These are phyloP conservation scores for Synanceia verrucosa DNA, from an alignment of 2,797 vertebrate species.

Conservation along the genomic window DNA sequence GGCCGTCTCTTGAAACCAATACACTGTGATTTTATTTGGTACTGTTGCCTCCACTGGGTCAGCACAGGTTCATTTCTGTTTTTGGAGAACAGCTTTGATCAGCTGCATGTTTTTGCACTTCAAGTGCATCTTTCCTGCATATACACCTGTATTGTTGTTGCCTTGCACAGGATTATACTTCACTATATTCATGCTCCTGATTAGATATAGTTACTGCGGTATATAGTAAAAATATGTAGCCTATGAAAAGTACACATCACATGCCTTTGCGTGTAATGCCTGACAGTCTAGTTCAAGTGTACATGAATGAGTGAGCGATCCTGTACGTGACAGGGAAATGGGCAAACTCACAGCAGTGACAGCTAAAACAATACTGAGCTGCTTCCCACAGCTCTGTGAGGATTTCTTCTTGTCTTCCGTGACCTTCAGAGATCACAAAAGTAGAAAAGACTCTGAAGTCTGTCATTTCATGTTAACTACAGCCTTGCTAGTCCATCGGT, in stretches of 20 bases:
- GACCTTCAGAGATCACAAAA: slow-evolving; percentile 2
- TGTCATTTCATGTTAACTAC: not conserved
- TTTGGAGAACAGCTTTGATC: slow-evolving; percentile 31
- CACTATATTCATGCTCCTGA: not conserved
- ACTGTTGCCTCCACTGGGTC: slow-evolving; percentile 24
- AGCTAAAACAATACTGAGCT: not conserved
- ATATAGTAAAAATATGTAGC: not conserved
- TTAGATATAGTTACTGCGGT: not conserved
- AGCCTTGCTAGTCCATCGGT: not conserved
- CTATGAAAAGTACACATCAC: not conserved
- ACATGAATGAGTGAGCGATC: not conserved
- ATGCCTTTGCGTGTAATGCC: not conserved
- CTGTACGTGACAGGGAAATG: not conserved
- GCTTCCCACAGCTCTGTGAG: not conserved
- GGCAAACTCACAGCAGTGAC: not conserved
- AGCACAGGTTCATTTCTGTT: slow-evolving; percentile 13
- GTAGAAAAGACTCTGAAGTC: not conserved
- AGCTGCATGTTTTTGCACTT: slow-evolving; percentile 8
- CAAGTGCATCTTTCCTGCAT: not conserved
- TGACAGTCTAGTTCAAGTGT: not conserved
- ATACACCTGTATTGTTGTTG: not conserved
- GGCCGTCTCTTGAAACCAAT: slow-evolving; percentile 18
- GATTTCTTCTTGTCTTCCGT: not conserved
- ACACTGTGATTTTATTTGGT: slow-evolving; percentile 18
- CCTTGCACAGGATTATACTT: slow-evolving; percentile 1